Percentiles rank a stretch among this genome's conserved stretches.
Evolutionary conservation across 2,888 invertebrate species (phyloP).

Genomic region (Meteorus cinctellus): DNA sequence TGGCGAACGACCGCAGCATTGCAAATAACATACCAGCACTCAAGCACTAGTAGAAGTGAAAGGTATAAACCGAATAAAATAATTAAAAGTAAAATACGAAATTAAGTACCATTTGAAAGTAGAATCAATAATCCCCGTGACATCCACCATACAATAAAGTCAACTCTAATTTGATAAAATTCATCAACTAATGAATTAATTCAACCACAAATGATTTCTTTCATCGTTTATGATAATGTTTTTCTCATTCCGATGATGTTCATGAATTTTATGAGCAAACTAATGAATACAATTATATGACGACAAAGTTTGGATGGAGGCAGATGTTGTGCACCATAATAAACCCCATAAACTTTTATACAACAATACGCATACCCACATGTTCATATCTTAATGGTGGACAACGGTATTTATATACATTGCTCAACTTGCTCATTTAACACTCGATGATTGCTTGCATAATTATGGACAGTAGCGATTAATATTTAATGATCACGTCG

Average conservation of each 20-base stretch:
- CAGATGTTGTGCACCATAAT: neutral
- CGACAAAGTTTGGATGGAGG: neutral
- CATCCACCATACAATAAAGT: neutral
- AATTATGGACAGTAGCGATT: slow-evolving; percentile 35
- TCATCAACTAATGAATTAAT: neutral
- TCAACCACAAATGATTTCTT: neutral
- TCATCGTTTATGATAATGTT: neutral
- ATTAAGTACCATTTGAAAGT: neutral
- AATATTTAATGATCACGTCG: slow-evolving; percentile 40
- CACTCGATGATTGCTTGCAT: slow-evolving; percentile 34
- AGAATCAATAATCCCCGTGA: neutral
- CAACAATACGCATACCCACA: neutral
- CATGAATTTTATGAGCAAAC: neutral
- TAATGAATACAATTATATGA: neutral
- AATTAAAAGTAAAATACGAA: neutral
- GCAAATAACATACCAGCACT: neutral
- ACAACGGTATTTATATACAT: neutral
- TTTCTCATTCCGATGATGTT: neutral
- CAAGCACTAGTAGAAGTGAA: neutral
- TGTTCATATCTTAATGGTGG: neutral
- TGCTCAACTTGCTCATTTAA: slow-evolving; percentile 25
- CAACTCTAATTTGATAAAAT: neutral
- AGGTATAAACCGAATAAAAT: neutral
- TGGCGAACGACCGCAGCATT: neutral
- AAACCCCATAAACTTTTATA: neutral